Evolutionary conservation across 2,113 vertebrate genomes (phyloP), one percentile per base, ranked within the genome.

Genomic region (Pedionomus torquatus): DNA sequence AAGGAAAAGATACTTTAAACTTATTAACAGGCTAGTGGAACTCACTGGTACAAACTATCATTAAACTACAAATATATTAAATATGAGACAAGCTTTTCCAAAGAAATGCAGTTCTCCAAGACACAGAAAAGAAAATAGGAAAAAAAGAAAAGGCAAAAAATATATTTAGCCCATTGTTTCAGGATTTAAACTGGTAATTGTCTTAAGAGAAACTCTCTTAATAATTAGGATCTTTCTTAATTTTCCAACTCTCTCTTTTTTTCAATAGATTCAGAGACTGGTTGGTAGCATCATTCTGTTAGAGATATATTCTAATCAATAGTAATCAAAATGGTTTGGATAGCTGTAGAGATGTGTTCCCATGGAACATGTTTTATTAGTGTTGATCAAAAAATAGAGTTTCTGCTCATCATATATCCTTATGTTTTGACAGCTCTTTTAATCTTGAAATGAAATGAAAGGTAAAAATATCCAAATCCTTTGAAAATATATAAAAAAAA

Each of bases 361-460:
- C 8, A 2, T 60, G 51, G 57, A 96, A 82, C n/a, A 78, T 0
- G 0, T 13, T 33, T 79, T 93, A 72, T 86, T 80, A 80, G 24
- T 85, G 33, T 31, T 92, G 63, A 90, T 61, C 6, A 90, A 93
- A 93, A 92, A 61, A 11, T 17, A 79, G 30, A 72, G 61, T 88
- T 94, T 83, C 79, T 93, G 18, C 33, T 90, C 21, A 60, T 80
- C 75, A 65, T 39, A 78, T 64, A 65, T 68, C 70, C 21, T 68
- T 49, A 39, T 19, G 2, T 82, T 94, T 85, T 87, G 65, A 81
- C 60, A 95, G 55, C 11, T 87, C 69, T 91, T 93, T 89, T 84
- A 91, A 75, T 94, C 70, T 84, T 87, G 60, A 82, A 87, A 87
- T 55, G 11, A 88, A 83, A 80, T 79, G 31, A 91, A 90, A 91